These are phyloP conservation scores for Jacana jacana DNA, from an alignment of 2,113 vertebrate species.

Conservation along the genomic window DNA sequence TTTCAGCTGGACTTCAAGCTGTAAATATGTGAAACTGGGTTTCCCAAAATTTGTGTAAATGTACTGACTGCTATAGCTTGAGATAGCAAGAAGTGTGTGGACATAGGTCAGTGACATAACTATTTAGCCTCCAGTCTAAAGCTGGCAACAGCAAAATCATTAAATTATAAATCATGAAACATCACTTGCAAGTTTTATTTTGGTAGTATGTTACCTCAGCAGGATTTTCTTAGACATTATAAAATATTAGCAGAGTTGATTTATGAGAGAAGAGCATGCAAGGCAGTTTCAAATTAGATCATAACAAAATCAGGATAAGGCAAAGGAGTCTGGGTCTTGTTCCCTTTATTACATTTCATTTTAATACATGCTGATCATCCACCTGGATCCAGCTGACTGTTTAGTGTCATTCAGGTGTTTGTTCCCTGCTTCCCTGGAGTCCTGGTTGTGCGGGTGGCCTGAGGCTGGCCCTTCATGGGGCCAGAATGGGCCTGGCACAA, in stretches of 20 bases:
- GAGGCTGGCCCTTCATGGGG: not conserved
- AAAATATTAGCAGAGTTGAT: not conserved
- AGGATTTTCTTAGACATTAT: not conserved
- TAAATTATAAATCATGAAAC: not conserved
- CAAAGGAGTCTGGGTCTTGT: not conserved
- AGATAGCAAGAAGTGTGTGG: not conserved
- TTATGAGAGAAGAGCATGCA: not conserved
- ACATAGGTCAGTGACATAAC: not conserved
- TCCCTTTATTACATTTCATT: not conserved
- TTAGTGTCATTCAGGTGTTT: not conserved
- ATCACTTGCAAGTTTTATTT: not conserved
- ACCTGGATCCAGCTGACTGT: not conserved
- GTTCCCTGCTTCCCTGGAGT: not conserved
- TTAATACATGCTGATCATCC: not conserved
- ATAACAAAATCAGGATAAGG: not conserved
- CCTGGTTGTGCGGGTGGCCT: fast-evolving
- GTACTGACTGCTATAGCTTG: fast-evolving
- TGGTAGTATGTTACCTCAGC: not conserved
- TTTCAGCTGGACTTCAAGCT: not conserved
- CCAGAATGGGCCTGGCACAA: not conserved
- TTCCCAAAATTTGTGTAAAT: not conserved
- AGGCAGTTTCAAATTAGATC: not conserved
- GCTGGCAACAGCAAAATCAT: not conserved
- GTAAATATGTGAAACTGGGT: not conserved
- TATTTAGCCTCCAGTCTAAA: not conserved